Base-by-base conservation (phyloP, 2,888 invertebrate genomes). In the Andrena chrysosceles region DNA sequence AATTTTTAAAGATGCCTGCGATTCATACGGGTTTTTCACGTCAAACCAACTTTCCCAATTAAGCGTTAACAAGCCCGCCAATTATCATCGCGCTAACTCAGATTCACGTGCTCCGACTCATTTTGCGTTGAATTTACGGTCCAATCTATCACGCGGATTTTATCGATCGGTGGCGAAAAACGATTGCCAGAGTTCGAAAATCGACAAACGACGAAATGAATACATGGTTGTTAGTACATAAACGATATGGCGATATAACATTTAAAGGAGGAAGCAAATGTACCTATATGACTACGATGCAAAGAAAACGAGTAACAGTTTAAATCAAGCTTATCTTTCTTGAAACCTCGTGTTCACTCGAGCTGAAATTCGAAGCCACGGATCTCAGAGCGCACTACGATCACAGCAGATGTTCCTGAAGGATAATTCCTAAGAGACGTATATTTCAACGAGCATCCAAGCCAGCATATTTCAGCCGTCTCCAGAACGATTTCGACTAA, bases 31-130 rank as follows among this genome's bases (percentile, higher is more conserved):
- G 8, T n/a, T 13, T 29, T 56, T 67, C n/a, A 5, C 56, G 20
- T 10, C 42, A n/a, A 29, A 26, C 16, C n/a, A 81, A 73, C 67
- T 86, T 83, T 81, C 54, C 67, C 78, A 86, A 86, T 86, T 86
- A 83, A 83, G 63, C 42, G 23, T 29, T 63, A 64, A 77, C 62
- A 52, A 64, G 59, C 42, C 59, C 54, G 42, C 56, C 78, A 74
- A 79, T 83, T 74, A 73, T 78, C 66, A 77, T 80, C 77, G 71
- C 74, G 80, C 75, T 77, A 66, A 54, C 26, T 70, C 54, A 20
- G 52, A 69, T 70, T 49, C 52, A 42, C 69, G 31, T 8, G 56
- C 35, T n/a, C 56, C 60, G 56, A 52, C 68, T 73, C 72, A 49
- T 74, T 83, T 69, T 16, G 56, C 59, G 49, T 71, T 77, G 69